These are phyloP conservation scores for Neuroterus valhalla DNA, from an alignment of 1,140 invertebrate species.

Conservation along the genomic window DNA sequence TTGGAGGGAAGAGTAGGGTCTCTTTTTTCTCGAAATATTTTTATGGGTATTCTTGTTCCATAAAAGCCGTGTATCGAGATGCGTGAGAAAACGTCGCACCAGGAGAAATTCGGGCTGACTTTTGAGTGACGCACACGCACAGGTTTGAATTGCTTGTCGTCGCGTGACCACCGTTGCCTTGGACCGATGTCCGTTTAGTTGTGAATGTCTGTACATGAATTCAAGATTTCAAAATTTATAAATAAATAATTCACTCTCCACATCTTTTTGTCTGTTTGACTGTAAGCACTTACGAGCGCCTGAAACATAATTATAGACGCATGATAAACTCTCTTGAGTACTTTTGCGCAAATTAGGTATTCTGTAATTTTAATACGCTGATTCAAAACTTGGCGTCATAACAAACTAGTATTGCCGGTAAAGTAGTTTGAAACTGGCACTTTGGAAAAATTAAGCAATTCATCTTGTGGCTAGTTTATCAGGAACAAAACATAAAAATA, in stretches of 20 bases:
- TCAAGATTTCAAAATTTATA: neutral
- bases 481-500: no score
- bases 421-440: no score
- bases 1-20: neutral
- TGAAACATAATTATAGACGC: no score
- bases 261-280: neutral
- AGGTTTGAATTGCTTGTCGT: slow-evolving; percentile 55
- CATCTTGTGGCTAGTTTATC: no score
- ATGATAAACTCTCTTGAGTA: no score
- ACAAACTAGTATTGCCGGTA: no score
- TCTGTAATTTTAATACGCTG: no score
- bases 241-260: neutral
- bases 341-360: no score
- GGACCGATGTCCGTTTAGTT: slow-evolving; percentile 32
- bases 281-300: no score
- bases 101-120: slow-evolving; percentile 59
- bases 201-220: neutral
- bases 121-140: slow-evolving; percentile 71
- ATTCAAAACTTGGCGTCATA: no score
- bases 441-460: no score
- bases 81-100: slow-evolving; percentile 61
- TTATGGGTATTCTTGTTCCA: slow-evolving; percentile 44
- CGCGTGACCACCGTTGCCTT: slow-evolving; percentile 60
- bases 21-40: neutral
- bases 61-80: slow-evolving; percentile 57